phyloP scores from a whole-genome alignment of 2,888 invertebrate species.

The Amiota minor region DNA sequence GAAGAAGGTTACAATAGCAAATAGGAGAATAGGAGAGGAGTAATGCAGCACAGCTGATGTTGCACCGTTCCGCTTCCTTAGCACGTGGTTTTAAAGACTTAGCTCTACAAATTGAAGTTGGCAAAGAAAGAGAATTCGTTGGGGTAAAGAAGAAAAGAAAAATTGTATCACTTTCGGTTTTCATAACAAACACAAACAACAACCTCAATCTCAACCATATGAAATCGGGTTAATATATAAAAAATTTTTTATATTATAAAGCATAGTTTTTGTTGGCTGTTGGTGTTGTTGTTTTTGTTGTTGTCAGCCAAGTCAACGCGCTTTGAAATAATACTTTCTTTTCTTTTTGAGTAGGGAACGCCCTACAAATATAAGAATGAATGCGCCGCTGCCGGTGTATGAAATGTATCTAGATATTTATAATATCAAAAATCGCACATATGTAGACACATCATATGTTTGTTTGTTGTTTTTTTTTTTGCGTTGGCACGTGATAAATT shows the following conservation, averaged over 20 bases:
- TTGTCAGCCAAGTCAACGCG: not conserved
- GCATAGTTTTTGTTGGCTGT: not conserved
- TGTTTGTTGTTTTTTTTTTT: too few relatives aligned
- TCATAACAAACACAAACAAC: constrained; percentile 3
- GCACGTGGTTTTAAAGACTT: not conserved
- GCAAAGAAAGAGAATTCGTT: not conserved
- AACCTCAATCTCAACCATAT: not conserved
- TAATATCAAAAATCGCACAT: too few relatives aligned
- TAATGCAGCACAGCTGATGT: too few relatives aligned
- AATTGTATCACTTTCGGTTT: constrained; percentile 62
- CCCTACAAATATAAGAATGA: constrained; percentile 5
- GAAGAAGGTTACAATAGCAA: too few relatives aligned
- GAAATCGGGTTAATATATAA: not conserved
- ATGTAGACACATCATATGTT: too few relatives aligned
- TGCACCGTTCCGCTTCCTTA: too few relatives aligned
- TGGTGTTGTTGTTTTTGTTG: not conserved
- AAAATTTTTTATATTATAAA: not conserved
- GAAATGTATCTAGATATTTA: too few relatives aligned
- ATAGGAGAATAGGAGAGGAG: too few relatives aligned
- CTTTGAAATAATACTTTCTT: too few relatives aligned
- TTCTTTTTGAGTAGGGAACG: not conserved
- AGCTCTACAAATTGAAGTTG: not conserved
- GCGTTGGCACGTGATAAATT: too few relatives aligned
- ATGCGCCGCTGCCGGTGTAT: not conserved
- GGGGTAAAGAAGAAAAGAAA: not conserved